These are phyloP conservation scores for Ypsolopha sequella DNA, from an alignment of 2,888 invertebrate genomes.

Conservation along the genomic window DNA sequence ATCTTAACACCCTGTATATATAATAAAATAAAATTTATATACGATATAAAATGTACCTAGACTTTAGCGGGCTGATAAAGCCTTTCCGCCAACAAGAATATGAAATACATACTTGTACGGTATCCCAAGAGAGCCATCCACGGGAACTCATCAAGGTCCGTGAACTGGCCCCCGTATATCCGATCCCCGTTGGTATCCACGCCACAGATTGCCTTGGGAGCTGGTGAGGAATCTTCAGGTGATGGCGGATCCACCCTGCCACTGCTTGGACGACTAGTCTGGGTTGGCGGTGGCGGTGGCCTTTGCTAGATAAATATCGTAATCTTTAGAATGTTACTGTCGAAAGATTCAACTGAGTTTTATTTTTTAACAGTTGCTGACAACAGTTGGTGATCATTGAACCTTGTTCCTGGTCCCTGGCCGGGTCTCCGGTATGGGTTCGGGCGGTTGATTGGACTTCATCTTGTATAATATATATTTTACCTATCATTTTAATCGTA, in stretches of 20 bases:
- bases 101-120: constrained; percentile 40
- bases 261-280: constrained; percentile 1
- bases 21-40: too few species aligned
- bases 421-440: too few species aligned
- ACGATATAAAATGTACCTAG: too few species aligned
- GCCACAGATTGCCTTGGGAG: constrained; percentile 60
- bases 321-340: neutral
- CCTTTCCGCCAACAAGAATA: too few species aligned
- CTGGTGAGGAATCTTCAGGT: constrained; percentile 37
- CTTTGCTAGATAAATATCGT: constrained; percentile 12
- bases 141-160: constrained; percentile 74
- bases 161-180: constrained; percentile 72
- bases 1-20: too few species aligned
- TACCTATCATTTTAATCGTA: too few species aligned
- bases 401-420: too few species aligned
- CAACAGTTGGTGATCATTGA: too few species aligned
- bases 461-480: too few species aligned
- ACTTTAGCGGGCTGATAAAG: too few species aligned
- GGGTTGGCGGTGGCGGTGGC: constrained; percentile 14
- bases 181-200: constrained; percentile 66
- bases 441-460: too few species aligned
- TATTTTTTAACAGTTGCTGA: too few species aligned
- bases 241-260: constrained; percentile 18
- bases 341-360: neutral
- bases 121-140: constrained; percentile 74